Evolutionary conservation across 2,113 vertebrate genomes (phyloP).

Genomic region (Cygnus buccinator): DNA sequence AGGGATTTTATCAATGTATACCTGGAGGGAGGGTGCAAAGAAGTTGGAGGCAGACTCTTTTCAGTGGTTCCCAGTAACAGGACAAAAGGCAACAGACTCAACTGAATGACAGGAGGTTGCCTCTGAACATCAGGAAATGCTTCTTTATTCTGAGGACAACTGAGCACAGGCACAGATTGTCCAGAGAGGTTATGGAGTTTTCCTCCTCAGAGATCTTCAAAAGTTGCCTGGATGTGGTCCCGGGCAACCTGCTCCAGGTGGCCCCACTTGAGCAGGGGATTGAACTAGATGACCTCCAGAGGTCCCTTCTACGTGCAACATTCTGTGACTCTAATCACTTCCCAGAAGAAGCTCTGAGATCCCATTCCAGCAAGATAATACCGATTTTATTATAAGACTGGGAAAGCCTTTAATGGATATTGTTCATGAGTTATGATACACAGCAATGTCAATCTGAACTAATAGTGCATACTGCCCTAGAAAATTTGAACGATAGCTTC

Average conservation of each 20-base stretch:
- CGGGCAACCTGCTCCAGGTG: not conserved
- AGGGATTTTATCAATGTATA: not conserved
- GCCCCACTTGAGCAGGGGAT: not conserved
- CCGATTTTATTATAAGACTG: not conserved
- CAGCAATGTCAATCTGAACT: not conserved
- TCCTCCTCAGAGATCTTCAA: not conserved
- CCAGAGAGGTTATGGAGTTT: not conserved
- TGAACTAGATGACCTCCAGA: not conserved
- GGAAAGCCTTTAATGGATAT: not conserved
- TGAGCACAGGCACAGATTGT: not conserved
- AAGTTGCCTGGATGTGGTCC: not conserved
- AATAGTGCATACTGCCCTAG: not conserved
- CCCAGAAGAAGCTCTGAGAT: not conserved
- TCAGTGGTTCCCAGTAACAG: not conserved
- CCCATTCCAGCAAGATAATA: not conserved
- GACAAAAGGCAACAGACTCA: not conserved
- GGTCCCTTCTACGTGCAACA: fast-evolving
- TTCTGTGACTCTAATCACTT: not conserved
- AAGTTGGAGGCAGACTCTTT: not conserved
- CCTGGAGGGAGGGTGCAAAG: not conserved
- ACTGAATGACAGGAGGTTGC: not conserved
- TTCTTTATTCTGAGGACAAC: not conserved
- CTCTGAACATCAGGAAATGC: not conserved
- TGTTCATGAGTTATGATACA: not conserved
- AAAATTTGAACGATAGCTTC: not conserved